Evolutionary conservation across 2,113 vertebrate species (phyloP), one percentile per base, ranked within the genome.

Genomic region (Anser brachyrhynchus): DNA sequence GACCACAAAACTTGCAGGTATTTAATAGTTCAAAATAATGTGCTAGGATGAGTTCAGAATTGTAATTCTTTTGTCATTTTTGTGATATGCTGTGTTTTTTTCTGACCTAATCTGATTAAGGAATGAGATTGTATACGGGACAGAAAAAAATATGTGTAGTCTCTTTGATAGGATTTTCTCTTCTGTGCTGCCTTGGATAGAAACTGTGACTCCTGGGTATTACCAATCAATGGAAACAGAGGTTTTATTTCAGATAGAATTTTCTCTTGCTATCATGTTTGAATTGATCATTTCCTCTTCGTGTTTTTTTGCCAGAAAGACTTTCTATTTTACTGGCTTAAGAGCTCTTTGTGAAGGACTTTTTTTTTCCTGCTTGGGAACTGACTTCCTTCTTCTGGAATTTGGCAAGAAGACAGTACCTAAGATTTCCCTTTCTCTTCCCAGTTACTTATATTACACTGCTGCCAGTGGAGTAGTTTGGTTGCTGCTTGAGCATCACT

Each of bases 1-100:
- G 98, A 99, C 99, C 91, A 98, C 99, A 96, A 99, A 99, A 98
- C 98, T 99, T 97, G 99, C 99, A 98, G 99, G 99, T 99, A 98
- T 87, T 71, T 97, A 75, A 52, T 1, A 43, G 29, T 52, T 78
- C 10, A 90, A 51, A 90, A 69, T 55, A 41, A 61, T 9, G 13
- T 3, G 16, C 81, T 81, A 39, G 22, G 46, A 22, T 84, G 65
- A 71, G 14, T 79, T 87, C 31, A 80, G 23, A 73, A 92, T 66
- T 19, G 11, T 72, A 28, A 79, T 70, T 69, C 8, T 39, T 61
- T 21, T 11, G 4, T 59, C 23, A 22, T 18, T 65, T 81, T 76
- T 81, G 39, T 69, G 26, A 64, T 83, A 46, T 0, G 8, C n/a
- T 58, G 2, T 21, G 12, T 25, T 22, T 55, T 66, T 61, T 51